Base-by-base conservation (phyloP, 2,113 vertebrate species). In the Leptobrachium ailaonicum region DNA sequence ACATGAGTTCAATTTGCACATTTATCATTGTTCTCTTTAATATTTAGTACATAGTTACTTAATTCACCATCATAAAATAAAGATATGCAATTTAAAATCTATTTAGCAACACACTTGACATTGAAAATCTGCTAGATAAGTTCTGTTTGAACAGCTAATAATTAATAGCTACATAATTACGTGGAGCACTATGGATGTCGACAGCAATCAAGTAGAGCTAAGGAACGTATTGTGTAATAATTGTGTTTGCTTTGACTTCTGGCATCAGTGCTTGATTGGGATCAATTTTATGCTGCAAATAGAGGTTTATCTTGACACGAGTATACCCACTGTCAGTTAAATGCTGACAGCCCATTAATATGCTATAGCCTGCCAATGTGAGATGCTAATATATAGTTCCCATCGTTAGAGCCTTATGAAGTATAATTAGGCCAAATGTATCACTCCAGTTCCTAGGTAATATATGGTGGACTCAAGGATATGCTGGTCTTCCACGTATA, bases 231-330 rank as follows among this genome's bases (percentile, higher is more conserved):
- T 64, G 62, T 64, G 62, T 40, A 64, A 20, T 64, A 64, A 32
- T 50, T 8, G 47, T 50, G 47, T 5, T 7, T 32, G 62, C 62
- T 64, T 6, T 40, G 13, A 64, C 1, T 40, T 4, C 9, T 64
- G 2, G 62, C 62, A 64, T 77, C 83, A 77, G 79, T 83, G 73
- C 9, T 14, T 10, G 11, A 8, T 54, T 6, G 11, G 11, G 11
- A 54, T 54, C 11, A 54, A 54, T 8, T 12, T 1, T 60, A 12
- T 14, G 13, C 13, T 60, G 56, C 13, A 50, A 12, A 14, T 3
- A 60, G 13, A 12, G 11, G 13, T 60, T 7, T 60, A 3, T 1
- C 50, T 54, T 54, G 50, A 14, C 10, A 60, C 56, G 1, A 3
- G 13, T 11, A 11, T 7, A 12, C 10, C 56, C 56, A 50, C 47